A percentile compares a stretch with the other conserved stretches of the same genome.
Evolutionary conservation across 2,888 invertebrate species (phyloP).

Genomic region (Neoaliturus tenellus): DNA sequence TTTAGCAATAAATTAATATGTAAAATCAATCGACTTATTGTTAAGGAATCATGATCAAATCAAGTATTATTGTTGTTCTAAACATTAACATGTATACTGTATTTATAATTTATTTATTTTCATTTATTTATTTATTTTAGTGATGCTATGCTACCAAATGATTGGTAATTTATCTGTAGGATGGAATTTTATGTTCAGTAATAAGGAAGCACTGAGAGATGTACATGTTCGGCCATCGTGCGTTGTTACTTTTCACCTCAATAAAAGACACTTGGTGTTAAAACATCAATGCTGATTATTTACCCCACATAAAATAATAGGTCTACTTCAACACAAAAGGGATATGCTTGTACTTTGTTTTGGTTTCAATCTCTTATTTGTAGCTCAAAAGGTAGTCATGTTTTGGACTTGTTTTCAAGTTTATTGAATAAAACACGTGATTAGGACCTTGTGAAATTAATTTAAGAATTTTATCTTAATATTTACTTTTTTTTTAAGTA

Average conservation of each 20-base stretch:
- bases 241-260: slow-evolving; percentile 25
- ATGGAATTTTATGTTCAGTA: slow-evolving; percentile 2
- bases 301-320: too few species aligned
- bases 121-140: background rate
- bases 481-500: too few species aligned
- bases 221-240: slow-evolving; percentile 19
- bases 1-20: slow-evolving; percentile 19
- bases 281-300: background rate
- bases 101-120: slow-evolving; percentile 13
- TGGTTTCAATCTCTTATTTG: too few species aligned
- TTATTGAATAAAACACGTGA: too few species aligned
- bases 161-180: slow-evolving; percentile 2
- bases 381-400: too few species aligned
- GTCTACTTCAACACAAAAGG: too few species aligned
- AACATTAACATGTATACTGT: slow-evolving; percentile 9
- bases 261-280: slow-evolving; percentile 30
- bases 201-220: background rate
- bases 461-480: too few species aligned
- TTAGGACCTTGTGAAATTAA: too few species aligned
- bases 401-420: too few species aligned
- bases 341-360: too few species aligned
- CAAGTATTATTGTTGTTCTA: background rate
- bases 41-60: slow-evolving; percentile 10
- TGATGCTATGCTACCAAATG: background rate
- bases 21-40: background rate